Evolutionary conservation across 1,140 invertebrate species (phyloP).

Genomic region (Ylistrum balloti): DNA sequence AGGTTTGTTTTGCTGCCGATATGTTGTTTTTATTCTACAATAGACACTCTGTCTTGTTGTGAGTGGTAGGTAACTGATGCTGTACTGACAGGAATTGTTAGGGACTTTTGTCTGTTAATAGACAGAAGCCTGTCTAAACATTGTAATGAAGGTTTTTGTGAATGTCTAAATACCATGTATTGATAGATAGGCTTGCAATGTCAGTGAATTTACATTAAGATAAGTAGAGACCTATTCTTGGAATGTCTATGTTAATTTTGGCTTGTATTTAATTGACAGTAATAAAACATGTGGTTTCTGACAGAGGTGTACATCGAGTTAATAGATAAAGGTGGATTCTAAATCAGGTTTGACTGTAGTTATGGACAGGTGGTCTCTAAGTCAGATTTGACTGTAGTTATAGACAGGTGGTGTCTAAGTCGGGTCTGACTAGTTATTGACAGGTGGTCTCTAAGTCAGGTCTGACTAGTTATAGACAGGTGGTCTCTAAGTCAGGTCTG

Average conservation of each 20-base stretch:
- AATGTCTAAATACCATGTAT: not conserved
- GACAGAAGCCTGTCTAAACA: not conserved
- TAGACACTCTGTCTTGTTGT: too few relatives aligned
- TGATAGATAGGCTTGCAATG: not conserved
- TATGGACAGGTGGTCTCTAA: not conserved
- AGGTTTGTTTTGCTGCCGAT: not conserved
- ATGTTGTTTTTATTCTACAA: not conserved
- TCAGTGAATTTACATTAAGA: not conserved
- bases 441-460: slow-evolving; percentile 18
- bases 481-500: not conserved
- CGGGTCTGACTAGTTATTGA: slow-evolving; percentile 8
- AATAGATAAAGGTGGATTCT: not conserved
- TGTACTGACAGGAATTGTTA: not conserved
- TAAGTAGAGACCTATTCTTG: not conserved
- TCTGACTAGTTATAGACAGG: not conserved
- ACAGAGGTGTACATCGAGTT: not conserved
- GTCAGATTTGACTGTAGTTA: slow-evolving; percentile 7
- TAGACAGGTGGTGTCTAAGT: not conserved
- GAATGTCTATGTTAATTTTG: not conserved
- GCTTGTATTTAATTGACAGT: not conserved
- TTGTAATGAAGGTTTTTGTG: not conserved
- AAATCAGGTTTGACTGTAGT: not conserved
- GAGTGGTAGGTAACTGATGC: not conserved
- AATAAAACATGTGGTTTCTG: not conserved
- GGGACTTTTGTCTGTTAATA: too few relatives aligned